A percentile compares a stretch with the other conserved stretches of the same genome.
phyloP scores from a whole-genome alignment of 1,140 invertebrate species.

The Caenorhabditis remanei region DNA sequence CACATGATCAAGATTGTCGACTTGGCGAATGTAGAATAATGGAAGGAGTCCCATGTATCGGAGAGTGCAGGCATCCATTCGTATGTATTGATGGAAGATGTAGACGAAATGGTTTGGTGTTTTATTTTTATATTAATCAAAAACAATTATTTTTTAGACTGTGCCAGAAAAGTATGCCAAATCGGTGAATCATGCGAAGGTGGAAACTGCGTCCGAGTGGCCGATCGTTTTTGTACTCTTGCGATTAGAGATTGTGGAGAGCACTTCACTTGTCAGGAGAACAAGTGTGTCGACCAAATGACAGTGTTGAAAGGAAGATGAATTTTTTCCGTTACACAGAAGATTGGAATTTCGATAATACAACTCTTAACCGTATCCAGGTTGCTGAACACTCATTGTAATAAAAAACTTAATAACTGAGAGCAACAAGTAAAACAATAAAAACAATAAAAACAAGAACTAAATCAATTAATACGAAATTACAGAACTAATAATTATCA shows the following conservation, averaged over 20 bases:
- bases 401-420: too few species aligned
- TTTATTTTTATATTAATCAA: neutral
- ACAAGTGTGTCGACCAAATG: constrained; percentile 68
- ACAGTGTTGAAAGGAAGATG: constrained; percentile 3
- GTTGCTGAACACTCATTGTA: too few species aligned
- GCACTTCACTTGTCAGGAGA: constrained; percentile 70
- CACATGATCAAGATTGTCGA: constrained; percentile 67
- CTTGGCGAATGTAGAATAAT: constrained; percentile 61
- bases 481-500: neutral
- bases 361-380: too few species aligned
- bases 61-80: constrained; percentile 69
- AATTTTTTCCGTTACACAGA: neutral
- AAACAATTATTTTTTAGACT: constrained; percentile 66
- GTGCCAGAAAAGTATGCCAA: constrained; percentile 74
- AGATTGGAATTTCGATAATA: neutral
- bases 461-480: neutral
- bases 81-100: constrained; percentile 73
- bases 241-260: constrained; percentile 74
- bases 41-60: constrained; percentile 66
- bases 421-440: too few species aligned
- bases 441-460: constrained; percentile 1
- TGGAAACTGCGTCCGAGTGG: constrained; percentile 73
- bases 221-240: constrained; percentile 69
- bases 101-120: constrained; percentile 68
- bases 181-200: constrained; percentile 75